Conservation (phyloP, 2,113 vertebrate species). For the Psilopsiagon aurifrons region DNA sequence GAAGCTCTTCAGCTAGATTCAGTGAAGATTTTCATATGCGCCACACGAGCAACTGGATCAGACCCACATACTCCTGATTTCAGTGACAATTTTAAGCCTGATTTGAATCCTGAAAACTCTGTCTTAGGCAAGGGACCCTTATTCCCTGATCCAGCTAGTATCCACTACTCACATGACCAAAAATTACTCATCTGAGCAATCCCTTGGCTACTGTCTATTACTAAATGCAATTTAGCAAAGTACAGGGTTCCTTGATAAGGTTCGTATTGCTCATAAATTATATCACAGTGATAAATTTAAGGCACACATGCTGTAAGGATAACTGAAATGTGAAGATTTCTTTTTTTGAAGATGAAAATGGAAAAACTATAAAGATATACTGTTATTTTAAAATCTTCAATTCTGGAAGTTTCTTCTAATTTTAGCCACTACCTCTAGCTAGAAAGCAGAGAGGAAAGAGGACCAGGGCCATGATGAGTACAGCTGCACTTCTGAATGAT, state of each 20-base stretch:
- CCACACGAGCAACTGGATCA: background rate
- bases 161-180: background rate
- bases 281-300: background rate
- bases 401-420: background rate
- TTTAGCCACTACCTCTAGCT: background rate
- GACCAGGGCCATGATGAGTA: background rate
- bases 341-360: background rate
- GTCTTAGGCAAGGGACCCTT: background rate
- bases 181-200: accelerated
- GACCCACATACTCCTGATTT: background rate
- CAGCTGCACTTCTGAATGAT: background rate
- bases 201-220: background rate
- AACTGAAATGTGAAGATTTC: background rate
- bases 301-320: background rate
- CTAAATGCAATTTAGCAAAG: background rate
- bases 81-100: background rate
- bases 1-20: background rate
- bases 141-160: background rate
- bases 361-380: background rate
- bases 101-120: background rate
- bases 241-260: background rate
- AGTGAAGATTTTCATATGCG: accelerated
- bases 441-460: background rate
- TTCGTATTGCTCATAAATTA: background rate
- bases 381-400: background rate